Conservation (phyloP, 2,797 vertebrate genomes). For the Smutsia gigantea region DNA sequence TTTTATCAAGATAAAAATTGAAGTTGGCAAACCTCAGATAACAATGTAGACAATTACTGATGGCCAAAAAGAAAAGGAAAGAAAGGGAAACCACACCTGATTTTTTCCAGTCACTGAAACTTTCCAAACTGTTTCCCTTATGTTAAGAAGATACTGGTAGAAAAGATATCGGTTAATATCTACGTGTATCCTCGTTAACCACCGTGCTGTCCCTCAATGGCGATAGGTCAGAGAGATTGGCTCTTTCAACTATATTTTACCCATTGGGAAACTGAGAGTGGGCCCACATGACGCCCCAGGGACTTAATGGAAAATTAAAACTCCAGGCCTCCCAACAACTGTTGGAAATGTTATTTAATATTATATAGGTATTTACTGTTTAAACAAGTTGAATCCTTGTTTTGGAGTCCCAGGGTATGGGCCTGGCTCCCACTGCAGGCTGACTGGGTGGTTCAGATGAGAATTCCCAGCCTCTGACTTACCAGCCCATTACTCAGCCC, state of each 20-base stretch:
- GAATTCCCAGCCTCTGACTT: background rate
- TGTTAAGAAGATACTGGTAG: background rate
- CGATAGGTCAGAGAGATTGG: background rate
- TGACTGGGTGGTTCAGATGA: background rate
- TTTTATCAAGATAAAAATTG: conserved; percentile 15
- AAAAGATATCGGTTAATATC: background rate
- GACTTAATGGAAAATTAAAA: conserved; percentile 44
- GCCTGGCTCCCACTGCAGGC: background rate
- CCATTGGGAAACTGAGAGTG: background rate
- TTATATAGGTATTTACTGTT: background rate
- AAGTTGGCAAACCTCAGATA: conserved; percentile 42
- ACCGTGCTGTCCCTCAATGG: background rate
- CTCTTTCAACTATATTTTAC: background rate
- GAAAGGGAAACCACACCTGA: background rate
- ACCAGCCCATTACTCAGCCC: background rate
- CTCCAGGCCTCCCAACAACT: background rate
- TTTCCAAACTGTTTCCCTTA: background rate
- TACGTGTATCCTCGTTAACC: background rate
- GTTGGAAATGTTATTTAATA: background rate
- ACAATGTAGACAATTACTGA: background rate
- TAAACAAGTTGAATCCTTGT: conserved; percentile 33
- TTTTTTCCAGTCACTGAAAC: background rate
- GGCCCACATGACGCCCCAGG: background rate
- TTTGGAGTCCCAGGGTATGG: background rate
- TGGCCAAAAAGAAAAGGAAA: background rate